Evolutionary conservation across 2,888 invertebrate species (phyloP), one percentile per base, ranked within the genome.

Genomic region (Drymonia ruficornis): DNA sequence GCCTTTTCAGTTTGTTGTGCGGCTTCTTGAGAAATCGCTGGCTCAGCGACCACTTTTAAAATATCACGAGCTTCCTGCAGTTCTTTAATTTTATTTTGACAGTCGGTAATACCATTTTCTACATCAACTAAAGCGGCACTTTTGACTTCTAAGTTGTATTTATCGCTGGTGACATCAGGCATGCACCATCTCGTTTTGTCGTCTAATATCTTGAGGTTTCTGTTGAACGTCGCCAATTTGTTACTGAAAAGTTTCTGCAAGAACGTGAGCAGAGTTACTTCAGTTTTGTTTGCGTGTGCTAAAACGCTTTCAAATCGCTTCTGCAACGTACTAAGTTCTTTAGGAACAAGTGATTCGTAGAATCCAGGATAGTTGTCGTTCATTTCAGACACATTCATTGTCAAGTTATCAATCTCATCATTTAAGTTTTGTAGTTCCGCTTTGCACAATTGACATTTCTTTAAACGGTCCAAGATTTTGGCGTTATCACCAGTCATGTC

Each of bases 181-280:
- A 96, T 94, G 81, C 98, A 99, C 98, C 98, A 98, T 13, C 95
- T 94, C 0, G 98, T 95, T 85, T 98, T 98, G 77, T 99, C 98
- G 61, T 96, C 96, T 64, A 97, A 95, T 1, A 96, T 95, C 50
- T 95, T 94, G 11, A 98, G 94, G 78, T 97, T 95, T 69, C 98
- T 94, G 72, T 97, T 96, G 38, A 98, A 93, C 78, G 96, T 96
- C 47, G 95, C 95, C 54, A 97, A 94, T 76, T 97, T 98, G 65
- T 98, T 98, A 47, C 95, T 95, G 73, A 98, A 97, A 66, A 96
- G 94, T 83, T 98, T 98, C 78, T 97, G 97, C 51, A 99, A 92
- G 86, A 97, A 97, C 38, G 96, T 95, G 6, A 96, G 88, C 29
- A 98, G 82, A 0, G 96, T 95, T 6, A 94, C 94, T 83, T 97